Conservation (phyloP, 1,140 invertebrate species). For the Drosophila seguyi region DNA sequence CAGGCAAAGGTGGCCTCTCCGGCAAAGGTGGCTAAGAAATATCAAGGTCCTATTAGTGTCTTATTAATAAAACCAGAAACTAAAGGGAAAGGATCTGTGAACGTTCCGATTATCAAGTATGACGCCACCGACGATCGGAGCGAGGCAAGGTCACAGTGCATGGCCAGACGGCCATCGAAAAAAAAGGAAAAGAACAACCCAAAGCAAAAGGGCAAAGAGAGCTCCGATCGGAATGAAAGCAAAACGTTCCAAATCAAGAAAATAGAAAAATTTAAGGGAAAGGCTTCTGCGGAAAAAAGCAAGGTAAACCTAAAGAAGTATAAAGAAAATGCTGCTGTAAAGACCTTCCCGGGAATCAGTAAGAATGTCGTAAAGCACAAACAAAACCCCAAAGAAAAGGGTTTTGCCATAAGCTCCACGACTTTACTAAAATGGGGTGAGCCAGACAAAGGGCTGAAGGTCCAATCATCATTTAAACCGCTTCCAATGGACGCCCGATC, state of each 20-base stretch:
- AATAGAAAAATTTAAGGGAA: neutral
- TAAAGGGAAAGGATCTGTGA: neutral
- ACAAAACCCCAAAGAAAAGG: neutral
- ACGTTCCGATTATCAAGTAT: neutral
- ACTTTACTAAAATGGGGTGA: constrained; percentile 17
- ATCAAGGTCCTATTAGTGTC: neutral
- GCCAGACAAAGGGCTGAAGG: neutral
- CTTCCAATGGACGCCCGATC: neutral
- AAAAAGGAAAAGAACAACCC: neutral
- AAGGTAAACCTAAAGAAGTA: neutral
- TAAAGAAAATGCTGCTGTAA: neutral
- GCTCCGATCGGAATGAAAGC: neutral
- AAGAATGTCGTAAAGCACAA: too few relatives aligned
- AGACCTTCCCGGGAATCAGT: neutral
- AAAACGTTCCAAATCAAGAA: neutral
- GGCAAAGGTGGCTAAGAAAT: neutral
- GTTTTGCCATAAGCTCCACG: neutral
- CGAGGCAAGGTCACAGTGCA: neutral
- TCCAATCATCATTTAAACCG: neutral
- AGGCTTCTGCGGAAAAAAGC: neutral
- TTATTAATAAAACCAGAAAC: too few relatives aligned
- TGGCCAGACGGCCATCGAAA: neutral
- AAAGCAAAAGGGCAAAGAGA: neutral
- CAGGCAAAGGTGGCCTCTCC: too few relatives aligned
- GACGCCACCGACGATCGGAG: constrained; percentile 7